Conservation (phyloP, 1,140 invertebrate genomes). For the Formica selysi region DNA sequence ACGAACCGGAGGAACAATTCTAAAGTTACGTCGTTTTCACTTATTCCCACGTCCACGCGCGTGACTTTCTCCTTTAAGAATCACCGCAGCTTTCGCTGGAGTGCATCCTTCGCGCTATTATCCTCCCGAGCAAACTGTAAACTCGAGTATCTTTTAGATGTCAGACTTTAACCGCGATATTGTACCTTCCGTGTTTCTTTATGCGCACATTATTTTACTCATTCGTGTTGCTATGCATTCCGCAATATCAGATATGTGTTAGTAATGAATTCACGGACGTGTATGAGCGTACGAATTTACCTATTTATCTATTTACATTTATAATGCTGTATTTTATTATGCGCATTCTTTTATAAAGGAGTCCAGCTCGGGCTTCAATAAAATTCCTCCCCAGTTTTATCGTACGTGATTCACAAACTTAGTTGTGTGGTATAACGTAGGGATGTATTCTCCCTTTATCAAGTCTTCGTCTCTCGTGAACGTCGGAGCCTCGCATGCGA, state of each 20-base stretch:
- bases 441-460: not conserved
- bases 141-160: constrained; percentile 53
- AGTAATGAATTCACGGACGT: not conserved
- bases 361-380: constrained; percentile 18
- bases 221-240: not conserved
- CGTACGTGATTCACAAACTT: constrained; percentile 50
- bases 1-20: not conserved
- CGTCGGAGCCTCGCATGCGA: not conserved
- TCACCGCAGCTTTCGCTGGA: constrained; percentile 25
- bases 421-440: constrained; percentile 3
- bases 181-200: constrained; percentile 27
- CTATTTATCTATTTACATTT: not conserved
- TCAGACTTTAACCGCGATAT: constrained; percentile 52
- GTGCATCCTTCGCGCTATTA: constrained; percentile 41
- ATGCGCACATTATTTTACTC: constrained; percentile 18
- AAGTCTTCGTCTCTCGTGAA: not conserved
- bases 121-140: constrained; percentile 53
- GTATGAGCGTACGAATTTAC: not conserved
- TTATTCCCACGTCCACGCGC: constrained; percentile 4
- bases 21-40: constrained; percentile 58
- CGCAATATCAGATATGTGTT: not conserved
- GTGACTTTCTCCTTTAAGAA: constrained; percentile 52
- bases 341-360: constrained; percentile 40
- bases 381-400: constrained; percentile 59
- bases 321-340: constrained; percentile 52